phyloP scores from a whole-genome alignment of 2,888 invertebrate species.

The Stenchaetothrips biformis region DNA sequence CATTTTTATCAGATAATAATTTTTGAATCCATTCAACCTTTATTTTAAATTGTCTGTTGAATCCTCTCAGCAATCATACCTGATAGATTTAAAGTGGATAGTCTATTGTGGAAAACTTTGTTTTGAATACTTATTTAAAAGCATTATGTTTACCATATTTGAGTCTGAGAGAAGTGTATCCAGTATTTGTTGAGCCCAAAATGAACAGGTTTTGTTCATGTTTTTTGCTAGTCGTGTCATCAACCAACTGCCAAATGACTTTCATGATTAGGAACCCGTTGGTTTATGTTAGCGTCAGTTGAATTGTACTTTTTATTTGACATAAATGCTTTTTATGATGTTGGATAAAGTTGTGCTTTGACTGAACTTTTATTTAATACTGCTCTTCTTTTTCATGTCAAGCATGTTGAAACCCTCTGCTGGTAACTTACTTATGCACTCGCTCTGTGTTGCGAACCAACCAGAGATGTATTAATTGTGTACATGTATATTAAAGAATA shows the following conservation, averaged over 20 bases:
- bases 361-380: neutral
- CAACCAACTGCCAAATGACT: neutral
- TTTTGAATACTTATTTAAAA: neutral
- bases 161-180: constrained; percentile 15
- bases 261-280: neutral
- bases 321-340: neutral
- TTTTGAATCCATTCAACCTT: neutral
- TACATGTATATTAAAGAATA: neutral
- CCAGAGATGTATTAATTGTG: neutral
- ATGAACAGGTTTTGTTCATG: neutral
- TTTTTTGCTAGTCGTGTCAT: constrained; percentile 6
- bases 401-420: neutral
- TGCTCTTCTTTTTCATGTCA: neutral
- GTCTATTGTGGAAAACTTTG: neutral
- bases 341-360: neutral
- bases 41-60: neutral
- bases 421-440: neutral
- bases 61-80: neutral
- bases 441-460: neutral
- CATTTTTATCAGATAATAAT: neutral
- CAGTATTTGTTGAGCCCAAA: neutral
- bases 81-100: neutral
- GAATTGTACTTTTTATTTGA: neutral
- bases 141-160: neutral
- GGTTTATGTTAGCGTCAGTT: neutral